phyloP scores from a whole-genome alignment of 2,888 invertebrate species.

The Heliconius charithonia region DNA sequence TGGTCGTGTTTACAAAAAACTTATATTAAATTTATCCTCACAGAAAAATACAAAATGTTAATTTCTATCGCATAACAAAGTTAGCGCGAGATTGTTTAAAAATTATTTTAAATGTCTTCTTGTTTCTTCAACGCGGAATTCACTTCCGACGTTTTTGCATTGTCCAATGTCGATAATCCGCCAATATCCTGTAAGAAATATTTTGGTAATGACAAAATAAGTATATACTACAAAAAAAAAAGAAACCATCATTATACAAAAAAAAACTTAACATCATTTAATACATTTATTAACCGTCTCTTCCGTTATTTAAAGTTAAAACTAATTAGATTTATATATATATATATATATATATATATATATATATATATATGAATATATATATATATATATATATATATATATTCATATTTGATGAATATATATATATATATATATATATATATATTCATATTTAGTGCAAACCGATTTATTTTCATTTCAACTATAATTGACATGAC shows the following conservation, averaged over 20 bases:
- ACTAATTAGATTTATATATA: too few species aligned
- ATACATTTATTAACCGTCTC: too few species aligned
- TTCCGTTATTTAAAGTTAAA: too few species aligned
- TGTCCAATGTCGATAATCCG: conserved; percentile 40
- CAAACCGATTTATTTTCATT: neutral
- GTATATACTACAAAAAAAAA: neutral
- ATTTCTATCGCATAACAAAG: neutral
- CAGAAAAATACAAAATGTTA: too few species aligned
- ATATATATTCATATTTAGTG: neutral
- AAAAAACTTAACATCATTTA: neutral
- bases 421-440: too few species aligned
- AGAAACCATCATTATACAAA: too few species aligned
- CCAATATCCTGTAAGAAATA: conserved; percentile 45
- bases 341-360: too few species aligned
- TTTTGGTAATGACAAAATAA: neutral
- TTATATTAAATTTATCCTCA: too few species aligned
- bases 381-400: too few species aligned
- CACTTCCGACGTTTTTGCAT: neutral
- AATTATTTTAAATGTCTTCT: conserved; percentile 25
- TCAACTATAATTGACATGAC: neutral
- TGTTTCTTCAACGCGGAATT: neutral
- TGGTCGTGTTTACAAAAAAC: too few species aligned
- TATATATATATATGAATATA: too few species aligned
- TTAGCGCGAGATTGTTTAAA: neutral
- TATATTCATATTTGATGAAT: neutral